Evolutionary conservation across 1,140 invertebrate genomes (phyloP), one percentile per base, ranked within the genome.

Genomic region (Drosophila paulistorum): DNA sequence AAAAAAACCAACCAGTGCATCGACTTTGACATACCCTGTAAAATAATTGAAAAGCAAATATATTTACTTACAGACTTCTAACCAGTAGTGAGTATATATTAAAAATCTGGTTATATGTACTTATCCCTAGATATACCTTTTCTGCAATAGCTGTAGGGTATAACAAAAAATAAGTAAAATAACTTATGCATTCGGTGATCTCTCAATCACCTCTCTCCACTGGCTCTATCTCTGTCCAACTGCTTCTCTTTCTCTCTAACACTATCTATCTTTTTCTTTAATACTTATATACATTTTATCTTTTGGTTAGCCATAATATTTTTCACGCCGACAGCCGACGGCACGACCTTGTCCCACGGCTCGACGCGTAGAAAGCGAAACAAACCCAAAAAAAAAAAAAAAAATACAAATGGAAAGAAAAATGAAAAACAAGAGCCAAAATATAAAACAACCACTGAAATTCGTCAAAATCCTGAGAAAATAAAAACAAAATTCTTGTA

Each of bases 341-440:
- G 68, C 74, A 77, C 83, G 83, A 86, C 83, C 83, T 86, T 86
- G 83, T 79, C 69, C 69, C 61, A 76, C 73, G 81, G 77, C 65
- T 84, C 81, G 77, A 77, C 79, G 72, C 79, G 67, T 82, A 82
- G 82, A 87, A 86, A 87, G 79, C 82, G 79, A 85, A 86, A 79
- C 42, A 76, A 62, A 48, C 33, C 58, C 39, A 66, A 61, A 55
- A 39, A 23, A 39, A 65, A 65, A 33, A 66, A 61, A 55, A 39
- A 23, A 39, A 65, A 65, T 35, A 71, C 17, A 63, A 76, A 51
- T 51, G n/a, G 35, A 60, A 61, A 54, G 58, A 30, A 67, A 48
- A 35, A 35, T 76, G 64, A 54, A 64, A 64, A 81, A 69, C 72
- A 71, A 68, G 66, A 57, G 65, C 64, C 73, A 77, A 77, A 69